These are phyloP conservation scores for Chydorus sphaericus DNA, from an alignment of 2,888 invertebrate genomes.

Conservation along the genomic window DNA sequence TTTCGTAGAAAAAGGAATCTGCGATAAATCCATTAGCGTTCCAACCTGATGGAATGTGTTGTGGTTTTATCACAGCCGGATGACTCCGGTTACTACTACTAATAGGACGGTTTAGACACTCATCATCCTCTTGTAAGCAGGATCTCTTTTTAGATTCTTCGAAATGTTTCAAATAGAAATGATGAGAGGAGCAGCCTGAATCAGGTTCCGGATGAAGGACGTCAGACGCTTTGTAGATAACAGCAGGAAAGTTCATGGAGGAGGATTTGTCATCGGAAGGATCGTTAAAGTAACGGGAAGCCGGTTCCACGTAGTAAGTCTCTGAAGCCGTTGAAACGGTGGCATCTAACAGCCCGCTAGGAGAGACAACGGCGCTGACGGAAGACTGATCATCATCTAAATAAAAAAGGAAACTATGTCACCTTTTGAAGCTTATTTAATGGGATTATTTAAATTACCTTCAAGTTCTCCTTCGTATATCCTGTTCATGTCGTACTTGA, in stretches of 20 bases:
- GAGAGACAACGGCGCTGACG: constrained; percentile 72
- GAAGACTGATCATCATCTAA: constrained; percentile 63
- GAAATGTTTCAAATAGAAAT: constrained; percentile 33
- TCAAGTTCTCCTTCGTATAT: constrained; percentile 63
- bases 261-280: not conserved
- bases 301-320: constrained; percentile 64
- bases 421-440: not conserved
- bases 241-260: constrained; percentile 45
- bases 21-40: no score
- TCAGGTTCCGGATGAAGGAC: constrained; percentile 36
- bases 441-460: constrained; percentile 37
- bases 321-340: constrained; percentile 66
- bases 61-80: constrained; percentile 7
- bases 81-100: no score
- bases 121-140: no score
- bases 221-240: constrained; percentile 68
- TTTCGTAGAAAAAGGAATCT: no score
- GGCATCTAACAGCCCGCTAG: constrained; percentile 78
- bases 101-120: no score
- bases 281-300: constrained; percentile 41
- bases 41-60: not conserved
- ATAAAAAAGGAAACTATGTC: constrained; percentile 13
- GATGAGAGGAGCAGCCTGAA: constrained; percentile 41
- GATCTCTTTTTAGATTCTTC: no score
- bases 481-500: constrained; percentile 53